A percentile compares a stretch with the other conserved stretches of the same genome.
Conservation (phyloP, 1,140 invertebrate genomes). For the Drosophila serrata region DNA sequence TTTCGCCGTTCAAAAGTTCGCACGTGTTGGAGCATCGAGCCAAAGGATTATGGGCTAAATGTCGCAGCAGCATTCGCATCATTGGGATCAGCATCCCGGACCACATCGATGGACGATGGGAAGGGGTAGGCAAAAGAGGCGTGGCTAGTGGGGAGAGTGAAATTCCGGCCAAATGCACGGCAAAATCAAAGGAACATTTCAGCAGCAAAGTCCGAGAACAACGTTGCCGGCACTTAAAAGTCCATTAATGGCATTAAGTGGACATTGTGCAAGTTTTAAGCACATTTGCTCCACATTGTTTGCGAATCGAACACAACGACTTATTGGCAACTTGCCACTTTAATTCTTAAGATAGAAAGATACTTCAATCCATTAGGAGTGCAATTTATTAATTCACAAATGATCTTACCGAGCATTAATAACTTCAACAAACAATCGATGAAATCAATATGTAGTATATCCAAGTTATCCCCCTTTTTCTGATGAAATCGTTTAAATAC, state of each 20-base stretch:
- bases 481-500: slow-evolving; percentile 1
- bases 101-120: slow-evolving; percentile 16
- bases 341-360: neutral
- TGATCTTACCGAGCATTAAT: neutral
- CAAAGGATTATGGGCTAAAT: slow-evolving; percentile 68
- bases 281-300: slow-evolving; percentile 71
- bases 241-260: slow-evolving; percentile 83
- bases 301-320: slow-evolving; percentile 27
- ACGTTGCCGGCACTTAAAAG: slow-evolving; percentile 79
- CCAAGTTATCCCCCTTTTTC: too few relatives aligned
- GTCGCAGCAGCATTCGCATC: slow-evolving; percentile 40
- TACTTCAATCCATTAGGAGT: too few relatives aligned
- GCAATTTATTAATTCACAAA: neutral
- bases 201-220: slow-evolving; percentile 71
- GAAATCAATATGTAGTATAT: neutral
- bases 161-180: slow-evolving; percentile 22
- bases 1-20: slow-evolving; percentile 22
- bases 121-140: neutral
- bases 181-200: slow-evolving; percentile 67
- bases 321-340: slow-evolving; percentile 28
- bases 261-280: slow-evolving; percentile 72
- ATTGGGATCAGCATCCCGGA: slow-evolving; percentile 31
- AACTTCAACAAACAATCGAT: neutral
- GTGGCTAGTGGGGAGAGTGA: neutral
- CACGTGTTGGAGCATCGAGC: slow-evolving; percentile 70